Base-by-base conservation (phyloP, 2,113 vertebrate genomes). In the Paratilapia polleni region DNA sequence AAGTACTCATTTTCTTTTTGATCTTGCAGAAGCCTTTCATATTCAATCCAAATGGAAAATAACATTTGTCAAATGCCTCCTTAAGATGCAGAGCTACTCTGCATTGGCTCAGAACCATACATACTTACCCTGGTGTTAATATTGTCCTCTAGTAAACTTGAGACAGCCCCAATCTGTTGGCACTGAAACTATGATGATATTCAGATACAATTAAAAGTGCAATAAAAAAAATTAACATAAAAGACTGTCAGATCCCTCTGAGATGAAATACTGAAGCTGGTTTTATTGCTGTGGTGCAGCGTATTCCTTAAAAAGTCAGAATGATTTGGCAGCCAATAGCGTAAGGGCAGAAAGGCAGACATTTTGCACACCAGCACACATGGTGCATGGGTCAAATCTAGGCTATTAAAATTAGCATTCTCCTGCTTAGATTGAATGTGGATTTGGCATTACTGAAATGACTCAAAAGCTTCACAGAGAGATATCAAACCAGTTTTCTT, bases 31-130 rank as follows among this genome's bases (percentile, higher is more conserved):
- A 57, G 57, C 15, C 79, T 57, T 82, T 88, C 49, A 76, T 60
- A 57, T 68, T 31, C 77, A 63, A 82, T 61, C 31, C 64, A 81
- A 93, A 90, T 70, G 77, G 81, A 79, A 80, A 76, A 80, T 79
- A 17, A 87, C 81, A 28, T 88, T 66, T 83, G 78, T 84, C 56
- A 74, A 82, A 87, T 86, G 77, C 10, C 79, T 83, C 66, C 8
- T 22, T 79, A 14, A 85, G 70, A 81, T 81, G 59, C 58, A 54
- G 74, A 75, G 62, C 24, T 47, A 52, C 57, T 78, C 28, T 61
- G 31, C 8, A 19, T 74, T 81, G 64, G 85, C 62, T 82, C 36
- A 24, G 49, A 52, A 87, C 86, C 57, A 79, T 24, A 68, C n/a
- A 28, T 76, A 73, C 81, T 85, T 52, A 76, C 34, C 82, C 56